phyloP scores from a whole-genome alignment of 2,797 vertebrate species.

The Coregonus ussuriensis region DNA sequence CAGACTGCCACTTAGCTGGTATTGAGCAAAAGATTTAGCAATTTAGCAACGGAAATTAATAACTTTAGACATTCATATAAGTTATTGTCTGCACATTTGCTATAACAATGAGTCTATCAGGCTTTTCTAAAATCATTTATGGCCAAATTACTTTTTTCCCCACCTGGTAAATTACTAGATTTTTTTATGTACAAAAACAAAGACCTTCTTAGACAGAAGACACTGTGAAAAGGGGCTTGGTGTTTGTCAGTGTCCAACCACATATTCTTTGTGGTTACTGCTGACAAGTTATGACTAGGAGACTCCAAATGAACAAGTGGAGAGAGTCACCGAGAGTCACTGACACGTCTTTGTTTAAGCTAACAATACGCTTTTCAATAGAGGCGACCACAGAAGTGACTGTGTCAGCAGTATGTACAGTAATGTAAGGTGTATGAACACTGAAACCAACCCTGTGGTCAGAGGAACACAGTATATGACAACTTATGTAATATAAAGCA shows the following conservation, averaged over 20 bases:
- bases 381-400: slow-evolving; percentile 5
- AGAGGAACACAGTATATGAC: no score
- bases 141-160: neutral
- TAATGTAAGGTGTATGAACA: neutral
- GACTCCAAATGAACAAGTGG: neutral
- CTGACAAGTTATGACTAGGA: neutral
- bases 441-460: neutral
- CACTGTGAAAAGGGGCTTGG: slow-evolving; percentile 23
- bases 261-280: slow-evolving; percentile 36
- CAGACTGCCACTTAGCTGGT: slow-evolving; percentile 29
- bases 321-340: neutral
- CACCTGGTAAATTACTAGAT: neutral
- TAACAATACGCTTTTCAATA: slow-evolving; percentile 12
- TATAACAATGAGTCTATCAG: neutral
- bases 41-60: neutral
- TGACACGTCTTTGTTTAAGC: slow-evolving; percentile 12
- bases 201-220: slow-evolving; percentile 14
- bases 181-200: neutral
- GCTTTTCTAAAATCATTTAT: neutral
- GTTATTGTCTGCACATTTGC: neutral
- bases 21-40: slow-evolving; percentile 14
- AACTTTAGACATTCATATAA: neutral
- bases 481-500: no score
- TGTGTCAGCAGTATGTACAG: neutral
- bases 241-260: slow-evolving; percentile 20